Evolutionary conservation across 2,113 vertebrate genomes (phyloP).

Genomic region (Anhinga anhinga): DNA sequence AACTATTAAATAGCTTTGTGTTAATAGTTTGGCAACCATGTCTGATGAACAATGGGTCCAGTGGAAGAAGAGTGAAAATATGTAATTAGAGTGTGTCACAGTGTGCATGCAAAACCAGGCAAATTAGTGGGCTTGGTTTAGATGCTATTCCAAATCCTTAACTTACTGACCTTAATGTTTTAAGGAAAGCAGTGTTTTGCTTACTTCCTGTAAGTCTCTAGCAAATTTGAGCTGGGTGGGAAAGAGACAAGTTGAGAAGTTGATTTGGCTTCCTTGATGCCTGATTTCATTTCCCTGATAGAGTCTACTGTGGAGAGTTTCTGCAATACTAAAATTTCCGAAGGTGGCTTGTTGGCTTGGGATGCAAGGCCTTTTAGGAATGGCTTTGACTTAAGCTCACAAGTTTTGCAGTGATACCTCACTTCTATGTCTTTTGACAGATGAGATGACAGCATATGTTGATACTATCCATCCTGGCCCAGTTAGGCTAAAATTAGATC

Average conservation of each 20-base stretch:
- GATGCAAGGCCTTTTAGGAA: background rate
- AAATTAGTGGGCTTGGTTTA: background rate
- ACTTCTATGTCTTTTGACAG: background rate
- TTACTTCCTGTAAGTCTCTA: background rate
- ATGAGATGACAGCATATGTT: background rate
- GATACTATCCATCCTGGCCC: background rate
- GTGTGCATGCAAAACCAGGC: background rate
- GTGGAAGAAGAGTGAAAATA: background rate
- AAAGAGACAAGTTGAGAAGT: background rate
- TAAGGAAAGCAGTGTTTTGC: background rate
- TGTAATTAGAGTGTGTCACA: background rate
- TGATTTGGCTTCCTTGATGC: background rate
- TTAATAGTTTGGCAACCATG: background rate
- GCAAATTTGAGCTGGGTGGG: background rate
- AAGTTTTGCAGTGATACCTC: background rate
- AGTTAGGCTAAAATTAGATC: background rate
- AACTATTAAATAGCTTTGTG: background rate
- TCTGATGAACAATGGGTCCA: background rate
- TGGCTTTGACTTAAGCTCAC: background rate
- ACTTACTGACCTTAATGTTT: background rate
- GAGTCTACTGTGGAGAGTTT: background rate
- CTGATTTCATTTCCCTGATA: background rate
- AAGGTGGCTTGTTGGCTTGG: background rate
- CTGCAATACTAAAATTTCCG: background rate
- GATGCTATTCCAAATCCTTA: background rate